These are phyloP conservation scores for Ectemnius lituratus DNA, from an alignment of 2,888 invertebrate genomes.

Conservation along the genomic window DNA sequence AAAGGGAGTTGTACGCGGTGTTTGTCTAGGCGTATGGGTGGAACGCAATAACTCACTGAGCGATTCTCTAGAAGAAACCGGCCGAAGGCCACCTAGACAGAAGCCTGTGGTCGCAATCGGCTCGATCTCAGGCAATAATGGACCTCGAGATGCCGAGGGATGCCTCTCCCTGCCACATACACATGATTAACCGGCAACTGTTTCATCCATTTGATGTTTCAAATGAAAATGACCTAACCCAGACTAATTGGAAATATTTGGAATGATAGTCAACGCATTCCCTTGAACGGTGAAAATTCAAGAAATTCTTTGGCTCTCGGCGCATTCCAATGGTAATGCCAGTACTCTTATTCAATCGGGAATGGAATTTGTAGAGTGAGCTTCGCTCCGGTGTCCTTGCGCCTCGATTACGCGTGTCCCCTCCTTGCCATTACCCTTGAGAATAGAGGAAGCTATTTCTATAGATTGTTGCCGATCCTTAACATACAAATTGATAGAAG, in stretches of 20 bases:
- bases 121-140: conserved; percentile 58
- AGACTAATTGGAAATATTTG: too few species aligned
- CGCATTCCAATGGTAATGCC: background rate
- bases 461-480: too few species aligned
- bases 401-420: conserved; percentile 68
- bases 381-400: conserved; percentile 65
- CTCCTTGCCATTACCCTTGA: conserved; percentile 1
- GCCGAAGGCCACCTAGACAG: conserved; percentile 64
- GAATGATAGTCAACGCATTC: background rate
- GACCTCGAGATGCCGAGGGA: conserved; percentile 62
- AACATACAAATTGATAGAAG: too few species aligned
- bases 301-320: background rate
- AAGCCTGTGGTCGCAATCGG: conserved; percentile 56
- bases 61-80: conserved; percentile 54
- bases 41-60: conserved; percentile 54
- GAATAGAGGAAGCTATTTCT: too few species aligned
- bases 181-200: background rate
- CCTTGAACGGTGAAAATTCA: too few species aligned
- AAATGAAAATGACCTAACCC: too few species aligned
- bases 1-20: background rate
- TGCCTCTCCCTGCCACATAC: conserved; percentile 52
- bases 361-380: conserved; percentile 36
- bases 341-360: conserved; percentile 24
- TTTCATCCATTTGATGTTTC: too few species aligned
- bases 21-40: conserved; percentile 26